A percentile compares a stretch with the other conserved stretches of the same genome.
phyloP scores from a whole-genome alignment of 2,113 vertebrate genomes.

The Chaenocephalus aceratus region DNA sequence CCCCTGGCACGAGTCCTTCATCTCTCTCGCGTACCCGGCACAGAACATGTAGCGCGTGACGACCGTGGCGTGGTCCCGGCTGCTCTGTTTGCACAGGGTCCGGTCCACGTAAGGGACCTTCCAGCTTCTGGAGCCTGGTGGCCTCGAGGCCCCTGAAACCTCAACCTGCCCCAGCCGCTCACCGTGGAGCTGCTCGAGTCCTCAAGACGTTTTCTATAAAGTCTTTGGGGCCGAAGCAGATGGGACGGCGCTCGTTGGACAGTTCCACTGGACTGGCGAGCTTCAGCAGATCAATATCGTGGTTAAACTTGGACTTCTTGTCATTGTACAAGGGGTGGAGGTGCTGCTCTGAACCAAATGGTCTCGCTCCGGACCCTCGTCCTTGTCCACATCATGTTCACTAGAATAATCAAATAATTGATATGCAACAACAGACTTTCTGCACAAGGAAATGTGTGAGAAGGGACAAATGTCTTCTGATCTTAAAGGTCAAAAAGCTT shows the following conservation, averaged over 20 bases:
- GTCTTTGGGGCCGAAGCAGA: conserved; percentile 89
- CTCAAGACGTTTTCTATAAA: conserved; percentile 88
- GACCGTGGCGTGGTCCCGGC: conserved; percentile 54
- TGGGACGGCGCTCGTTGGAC: conserved; percentile 85
- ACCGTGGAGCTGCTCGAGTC: conserved; percentile 80
- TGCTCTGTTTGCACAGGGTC: conserved; percentile 86
- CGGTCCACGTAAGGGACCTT: conserved; percentile 88
- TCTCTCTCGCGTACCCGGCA: conserved; percentile 80
- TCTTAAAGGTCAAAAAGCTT: neutral
- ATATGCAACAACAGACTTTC: neutral
- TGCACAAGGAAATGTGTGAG: neutral
- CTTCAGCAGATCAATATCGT: conserved; percentile 93
- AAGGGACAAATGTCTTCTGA: neutral
- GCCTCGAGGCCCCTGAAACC: conserved; percentile 79
- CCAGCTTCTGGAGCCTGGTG: conserved; percentile 86
- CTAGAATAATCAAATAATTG: conserved; percentile 69
- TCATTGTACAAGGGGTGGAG: conserved; percentile 80
- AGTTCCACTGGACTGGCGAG: conserved; percentile 81
- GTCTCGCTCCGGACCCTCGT: conserved; percentile 84
- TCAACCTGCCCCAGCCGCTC: conserved; percentile 90
- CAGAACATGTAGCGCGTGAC: conserved; percentile 94
- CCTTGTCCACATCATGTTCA: conserved; percentile 80
- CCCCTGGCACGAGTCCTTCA: conserved; percentile 91
- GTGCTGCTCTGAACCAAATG: conserved; percentile 78
- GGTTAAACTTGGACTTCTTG: conserved; percentile 80